Percentiles rank a stretch among this genome's conserved stretches.
Evolutionary conservation across 2,888 invertebrate genomes (phyloP).

Genomic region (Linnaemya tessellans): DNA sequence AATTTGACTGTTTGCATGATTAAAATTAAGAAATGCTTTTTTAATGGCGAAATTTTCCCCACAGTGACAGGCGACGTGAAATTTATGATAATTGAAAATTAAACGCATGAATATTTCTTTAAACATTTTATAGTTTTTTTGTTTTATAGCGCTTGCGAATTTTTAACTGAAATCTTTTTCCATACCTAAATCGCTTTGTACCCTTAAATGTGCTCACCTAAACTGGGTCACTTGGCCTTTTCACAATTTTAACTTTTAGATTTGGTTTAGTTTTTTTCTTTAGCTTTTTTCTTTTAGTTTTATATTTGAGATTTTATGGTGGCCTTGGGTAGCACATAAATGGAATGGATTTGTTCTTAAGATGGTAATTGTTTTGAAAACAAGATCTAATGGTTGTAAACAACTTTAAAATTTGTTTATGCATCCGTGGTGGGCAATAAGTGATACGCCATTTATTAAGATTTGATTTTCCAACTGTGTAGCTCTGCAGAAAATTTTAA

Average conservation of each 20-base stretch:
- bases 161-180: too few relatives aligned
- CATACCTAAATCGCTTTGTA: too few relatives aligned
- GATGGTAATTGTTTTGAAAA: conserved; percentile 64
- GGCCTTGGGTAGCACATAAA: conserved; percentile 56
- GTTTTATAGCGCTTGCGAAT: too few relatives aligned
- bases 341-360: conserved; percentile 62
- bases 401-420: conserved; percentile 54
- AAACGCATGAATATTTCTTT: too few relatives aligned
- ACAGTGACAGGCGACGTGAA: conserved; percentile 51
- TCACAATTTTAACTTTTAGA: conserved; percentile 17
- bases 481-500: too few relatives aligned
- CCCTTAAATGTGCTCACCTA: conserved; percentile 43
- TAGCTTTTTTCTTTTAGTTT: not conserved
- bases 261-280: conserved; percentile 28
- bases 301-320: conserved; percentile 36
- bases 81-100: conserved; percentile 69
- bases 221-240: conserved; percentile 63
- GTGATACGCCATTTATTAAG: not conserved
- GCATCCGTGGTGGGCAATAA: conserved; percentile 8
- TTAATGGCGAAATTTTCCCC: conserved; percentile 24
- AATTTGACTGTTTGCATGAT: conserved; percentile 54
- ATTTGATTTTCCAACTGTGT: not conserved
- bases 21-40: conserved; percentile 56
- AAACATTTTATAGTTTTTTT: too few relatives aligned
- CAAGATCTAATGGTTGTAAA: conserved; percentile 63